These are phyloP conservation scores for Aurelia sp. DNA, from an alignment of 30 jellyfish, hydroid and myxozoan genomes.

Conservation along the genomic window DNA sequence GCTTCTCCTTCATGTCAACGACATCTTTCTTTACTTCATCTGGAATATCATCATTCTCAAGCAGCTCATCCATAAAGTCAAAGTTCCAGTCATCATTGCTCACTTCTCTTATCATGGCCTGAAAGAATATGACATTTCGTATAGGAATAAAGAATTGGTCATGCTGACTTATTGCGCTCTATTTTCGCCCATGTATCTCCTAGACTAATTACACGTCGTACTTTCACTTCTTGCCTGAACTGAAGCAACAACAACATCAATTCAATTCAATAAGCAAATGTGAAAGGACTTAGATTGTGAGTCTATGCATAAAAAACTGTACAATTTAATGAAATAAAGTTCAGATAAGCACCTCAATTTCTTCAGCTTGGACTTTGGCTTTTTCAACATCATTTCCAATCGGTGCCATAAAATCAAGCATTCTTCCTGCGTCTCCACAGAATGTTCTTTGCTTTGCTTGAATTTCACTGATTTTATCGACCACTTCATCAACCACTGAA, in stretches of 20 bases:
- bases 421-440: constrained; percentile 62
- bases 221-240: too few species aligned
- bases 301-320: too few species aligned
- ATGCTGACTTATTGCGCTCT: too few species aligned
- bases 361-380: constrained; percentile 59
- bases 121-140: not conserved
- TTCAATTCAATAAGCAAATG: too few species aligned
- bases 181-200: too few species aligned
- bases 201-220: too few species aligned
- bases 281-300: too few species aligned
- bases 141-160: too few species aligned
- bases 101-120: constrained; percentile 57
- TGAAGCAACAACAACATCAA: too few species aligned
- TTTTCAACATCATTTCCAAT: constrained; percentile 65
- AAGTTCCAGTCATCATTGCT: constrained; percentile 68
- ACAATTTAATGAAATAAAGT: too few species aligned
- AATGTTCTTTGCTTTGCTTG: constrained; percentile 35
- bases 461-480: constrained; percentile 60
- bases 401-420: constrained; percentile 65
- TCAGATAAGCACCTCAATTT: constrained; percentile 42
- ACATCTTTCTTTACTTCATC: constrained; percentile 66
- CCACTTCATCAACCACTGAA: constrained; percentile 32
- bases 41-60: constrained; percentile 36
- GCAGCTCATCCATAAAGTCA: constrained; percentile 41
- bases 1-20: constrained; percentile 59